These are phyloP conservation scores for Cyrtodaria siliqua DNA, from an alignment of 2,888 invertebrate species.

Conservation along the genomic window DNA sequence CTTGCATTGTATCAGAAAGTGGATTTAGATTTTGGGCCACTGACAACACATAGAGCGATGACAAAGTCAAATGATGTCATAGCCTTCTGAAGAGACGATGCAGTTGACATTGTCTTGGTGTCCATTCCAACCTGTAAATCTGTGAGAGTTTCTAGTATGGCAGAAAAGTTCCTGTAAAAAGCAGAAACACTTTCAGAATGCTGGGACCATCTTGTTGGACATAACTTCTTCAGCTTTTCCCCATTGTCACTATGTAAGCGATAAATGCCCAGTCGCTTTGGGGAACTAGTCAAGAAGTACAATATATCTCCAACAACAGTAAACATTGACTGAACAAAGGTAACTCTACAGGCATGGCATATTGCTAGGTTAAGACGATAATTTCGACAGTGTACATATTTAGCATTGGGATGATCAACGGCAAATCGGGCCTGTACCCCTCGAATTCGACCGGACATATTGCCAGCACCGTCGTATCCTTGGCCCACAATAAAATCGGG, in stretches of 20 bases:
- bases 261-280: not conserved
- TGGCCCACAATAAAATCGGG: slow-evolving; percentile 16
- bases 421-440: slow-evolving; percentile 21
- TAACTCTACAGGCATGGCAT: slow-evolving; percentile 18
- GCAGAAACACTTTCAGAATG: slow-evolving; percentile 22
- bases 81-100: slow-evolving; percentile 21
- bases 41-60: slow-evolving; percentile 13
- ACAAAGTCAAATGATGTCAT: slow-evolving; percentile 22
- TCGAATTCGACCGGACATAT: slow-evolving; percentile 17
- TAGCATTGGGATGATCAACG: slow-evolving; percentile 7
- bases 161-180: not conserved
- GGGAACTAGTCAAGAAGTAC: slow-evolving; percentile 16
- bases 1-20: slow-evolving; percentile 27
- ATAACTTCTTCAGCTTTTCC: slow-evolving; percentile 4
- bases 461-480: slow-evolving; percentile 26
- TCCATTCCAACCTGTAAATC: not conserved
- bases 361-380: slow-evolving; percentile 29
- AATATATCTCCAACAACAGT: slow-evolving; percentile 21
- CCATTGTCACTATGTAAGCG: slow-evolving; percentile 6
- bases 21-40: slow-evolving; percentile 19
- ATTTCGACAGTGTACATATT: slow-evolving; percentile 20
- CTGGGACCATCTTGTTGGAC: slow-evolving; percentile 20
- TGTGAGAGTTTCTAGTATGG: slow-evolving; percentile 9
- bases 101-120: slow-evolving; percentile 21
- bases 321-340: slow-evolving; percentile 26